Conservation (phyloP, 2,113 vertebrate genomes). For the Brachionichthys hirsutus region DNA sequence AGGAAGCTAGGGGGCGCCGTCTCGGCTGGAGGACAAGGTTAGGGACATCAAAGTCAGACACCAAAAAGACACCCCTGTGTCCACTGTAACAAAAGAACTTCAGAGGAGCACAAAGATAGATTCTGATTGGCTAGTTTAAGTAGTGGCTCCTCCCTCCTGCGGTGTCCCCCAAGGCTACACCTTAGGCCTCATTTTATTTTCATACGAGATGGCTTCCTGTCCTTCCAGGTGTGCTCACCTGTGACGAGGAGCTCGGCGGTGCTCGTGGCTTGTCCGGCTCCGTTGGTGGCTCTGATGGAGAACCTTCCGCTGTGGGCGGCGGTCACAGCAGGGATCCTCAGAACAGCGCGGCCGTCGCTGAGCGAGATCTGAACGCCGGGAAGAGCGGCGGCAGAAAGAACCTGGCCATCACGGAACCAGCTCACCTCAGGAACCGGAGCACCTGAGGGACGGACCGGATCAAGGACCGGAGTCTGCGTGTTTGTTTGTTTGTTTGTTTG, state of each 20-base stretch:
- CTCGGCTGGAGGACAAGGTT: slow-evolving; percentile 76
- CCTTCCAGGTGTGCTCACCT: too few relatives aligned
- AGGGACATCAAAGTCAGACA: too few relatives aligned
- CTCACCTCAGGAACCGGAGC: slow-evolving; percentile 99
- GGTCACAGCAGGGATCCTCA: slow-evolving; percentile 91
- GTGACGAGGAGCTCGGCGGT: slow-evolving; percentile 97
- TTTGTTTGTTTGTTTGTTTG: too few relatives aligned
- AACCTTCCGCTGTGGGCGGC: slow-evolving; percentile 91
- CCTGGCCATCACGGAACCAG: slow-evolving; percentile 99
- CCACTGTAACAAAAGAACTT: too few relatives aligned
- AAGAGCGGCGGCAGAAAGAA: slow-evolving; percentile 89
- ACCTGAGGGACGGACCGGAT: slow-evolving; percentile 83
- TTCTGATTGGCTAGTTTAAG: too few relatives aligned
- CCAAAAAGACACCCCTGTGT: too few relatives aligned
- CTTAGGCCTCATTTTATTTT: too few relatives aligned
- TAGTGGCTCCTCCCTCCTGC: too few relatives aligned
- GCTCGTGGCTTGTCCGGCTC: slow-evolving; percentile 96
- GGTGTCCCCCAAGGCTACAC: too few relatives aligned
- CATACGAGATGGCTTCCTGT: too few relatives aligned
- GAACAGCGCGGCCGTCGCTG: slow-evolving; percentile 97
- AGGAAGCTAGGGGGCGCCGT: slow-evolving; percentile 92
- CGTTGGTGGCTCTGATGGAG: slow-evolving; percentile 94
- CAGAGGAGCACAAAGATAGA: too few relatives aligned
- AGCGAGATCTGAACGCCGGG: slow-evolving; percentile 97
- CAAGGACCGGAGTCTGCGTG: neutral